Evolutionary conservation across 1,140 invertebrate species (phyloP).

Genomic region (Batillaria attramentaria): DNA sequence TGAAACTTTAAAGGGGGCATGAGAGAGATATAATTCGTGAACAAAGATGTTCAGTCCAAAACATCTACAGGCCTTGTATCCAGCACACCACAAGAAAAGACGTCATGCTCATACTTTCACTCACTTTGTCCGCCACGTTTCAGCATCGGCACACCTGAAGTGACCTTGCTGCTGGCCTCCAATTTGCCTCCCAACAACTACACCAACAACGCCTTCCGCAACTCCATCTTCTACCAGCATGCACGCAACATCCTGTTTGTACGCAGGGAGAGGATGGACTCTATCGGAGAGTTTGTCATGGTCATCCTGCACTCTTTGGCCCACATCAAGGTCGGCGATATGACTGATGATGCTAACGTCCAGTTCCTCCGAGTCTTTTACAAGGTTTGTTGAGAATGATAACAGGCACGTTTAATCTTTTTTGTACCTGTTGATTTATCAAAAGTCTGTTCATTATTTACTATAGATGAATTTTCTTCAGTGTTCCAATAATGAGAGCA

Average conservation of each 20-base stretch:
- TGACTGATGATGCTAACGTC: slow-evolving; percentile 65
- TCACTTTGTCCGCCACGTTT: too few species aligned
- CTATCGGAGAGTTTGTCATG: slow-evolving; percentile 68
- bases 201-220: slow-evolving; percentile 63
- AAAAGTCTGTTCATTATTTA: too few species aligned
- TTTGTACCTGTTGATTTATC: too few species aligned
- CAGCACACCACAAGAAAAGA: too few species aligned
- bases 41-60: too few species aligned
- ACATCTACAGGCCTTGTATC: too few species aligned
- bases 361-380: slow-evolving; percentile 68
- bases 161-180: slow-evolving; percentile 66
- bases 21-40: too few species aligned
- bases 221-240: slow-evolving; percentile 66
- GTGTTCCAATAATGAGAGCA: neutral
- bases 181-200: slow-evolving; percentile 68
- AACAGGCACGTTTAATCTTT: neutral
- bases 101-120: too few species aligned
- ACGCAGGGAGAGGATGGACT: slow-evolving; percentile 65
- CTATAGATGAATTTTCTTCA: neutral
- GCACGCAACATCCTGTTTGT: slow-evolving; percentile 65
- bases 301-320: slow-evolving; percentile 67
- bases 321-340: slow-evolving; percentile 64
- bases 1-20: too few species aligned
- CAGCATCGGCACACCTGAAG: slow-evolving; percentile 55
- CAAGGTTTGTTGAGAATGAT: slow-evolving; percentile 47